Base-by-base conservation (phyloP, 1,140 invertebrate species). In the Phocides pigmalion region DNA sequence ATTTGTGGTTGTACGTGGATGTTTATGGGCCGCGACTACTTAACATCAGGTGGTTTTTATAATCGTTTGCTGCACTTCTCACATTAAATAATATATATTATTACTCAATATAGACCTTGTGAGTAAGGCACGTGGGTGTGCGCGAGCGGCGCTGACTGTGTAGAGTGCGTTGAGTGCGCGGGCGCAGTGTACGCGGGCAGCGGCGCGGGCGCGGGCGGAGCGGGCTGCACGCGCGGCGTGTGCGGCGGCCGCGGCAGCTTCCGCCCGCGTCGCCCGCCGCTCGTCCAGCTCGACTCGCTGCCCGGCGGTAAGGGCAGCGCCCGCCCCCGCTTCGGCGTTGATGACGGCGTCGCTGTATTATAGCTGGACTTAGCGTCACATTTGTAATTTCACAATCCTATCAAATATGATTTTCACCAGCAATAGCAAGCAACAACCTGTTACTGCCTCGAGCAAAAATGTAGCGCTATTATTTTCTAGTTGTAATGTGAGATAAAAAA, bases 251-350 rank as follows among this genome's bases (percentile, higher is more conserved):
- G 73, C 3, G 84, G 84, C 61, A 87, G 53, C 4, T 20, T 53
- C 11, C 50, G 50, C 17, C 20, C 46, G 19, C 87, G 80, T 0
- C 86, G 77, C 1, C 73, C 74, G 9, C 83, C 75, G 4, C 86
- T 73, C 35, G 74, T 59, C 59, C 82, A 82, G 2, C 83, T 76
- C n/a, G 76, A 70, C 51, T 86, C 86, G 51, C 81, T 82, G 56
- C 85, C 76, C 35, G 88, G 88, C 4, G 87, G 84, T 42, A 88
- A 66, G 0, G 88, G 88, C 11, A 90, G 70, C 41, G 83, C 84
- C 15, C 88, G 80, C 54, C 87, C 85, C 16, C 87, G 82, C 70
- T 90, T 90, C 5, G 88, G 88, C 20, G 88, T 90, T 59, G 88
- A 90, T 28, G 87, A 90, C 56, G 88, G 88, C 58, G 88, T 90